phyloP scores from a whole-genome alignment of 1,140 invertebrate species.

The Paraescarpia echinospica region DNA sequence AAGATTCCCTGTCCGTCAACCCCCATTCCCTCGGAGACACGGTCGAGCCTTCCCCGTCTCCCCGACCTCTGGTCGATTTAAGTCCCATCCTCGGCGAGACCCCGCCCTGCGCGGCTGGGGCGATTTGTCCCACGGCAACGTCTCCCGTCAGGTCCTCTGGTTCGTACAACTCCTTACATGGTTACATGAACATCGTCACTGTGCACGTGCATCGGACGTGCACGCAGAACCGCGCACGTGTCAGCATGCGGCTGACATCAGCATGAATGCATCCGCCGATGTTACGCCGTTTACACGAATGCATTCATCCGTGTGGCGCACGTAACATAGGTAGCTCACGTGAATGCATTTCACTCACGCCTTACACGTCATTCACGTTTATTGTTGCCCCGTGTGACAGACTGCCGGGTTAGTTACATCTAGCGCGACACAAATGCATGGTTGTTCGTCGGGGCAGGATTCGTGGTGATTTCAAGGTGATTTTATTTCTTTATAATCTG shows the following conservation, averaged over 20 bases:
- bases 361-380: background rate
- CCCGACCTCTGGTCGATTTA: slow-evolving; percentile 50
- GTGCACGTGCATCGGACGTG: background rate
- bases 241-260: background rate
- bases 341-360: background rate
- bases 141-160: background rate
- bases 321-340: background rate
- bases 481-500: background rate
- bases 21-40: slow-evolving; percentile 31
- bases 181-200: background rate
- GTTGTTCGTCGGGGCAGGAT: background rate
- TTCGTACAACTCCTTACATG: background rate
- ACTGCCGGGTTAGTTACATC: too few relatives aligned
- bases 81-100: slow-evolving; percentile 34
- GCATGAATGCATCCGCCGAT: background rate
- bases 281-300: background rate
- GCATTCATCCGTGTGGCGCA: background rate
- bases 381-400: background rate
- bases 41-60: slow-evolving; percentile 39
- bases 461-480: background rate
- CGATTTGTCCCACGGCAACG: slow-evolving; percentile 27
- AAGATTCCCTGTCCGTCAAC: slow-evolving; percentile 39
- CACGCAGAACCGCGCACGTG: background rate
- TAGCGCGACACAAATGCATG: background rate
- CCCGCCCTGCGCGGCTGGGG: slow-evolving; percentile 34